Evolutionary conservation across 1,140 invertebrate species (phyloP).

Genomic region (Panagrolaimus sp.): DNA sequence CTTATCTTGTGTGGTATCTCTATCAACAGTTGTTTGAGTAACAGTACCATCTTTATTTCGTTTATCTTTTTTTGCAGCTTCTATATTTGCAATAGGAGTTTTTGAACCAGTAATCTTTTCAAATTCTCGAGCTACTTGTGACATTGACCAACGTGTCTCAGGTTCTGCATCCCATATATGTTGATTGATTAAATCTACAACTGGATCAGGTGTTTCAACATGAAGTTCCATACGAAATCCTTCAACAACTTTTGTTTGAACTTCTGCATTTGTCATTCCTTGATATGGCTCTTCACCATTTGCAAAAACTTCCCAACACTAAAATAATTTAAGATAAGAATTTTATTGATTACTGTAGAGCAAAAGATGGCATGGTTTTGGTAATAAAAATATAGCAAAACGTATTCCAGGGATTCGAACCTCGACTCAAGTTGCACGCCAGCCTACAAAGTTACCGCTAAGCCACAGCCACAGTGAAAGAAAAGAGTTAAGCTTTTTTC

Average conservation of each 20-base stretch:
- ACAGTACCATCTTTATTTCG: neutral
- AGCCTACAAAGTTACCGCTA: no score
- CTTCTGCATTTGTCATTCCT: slow-evolving; percentile 17
- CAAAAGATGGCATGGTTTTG: no score
- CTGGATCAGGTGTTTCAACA: slow-evolving; percentile 17
- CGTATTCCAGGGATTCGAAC: no score
- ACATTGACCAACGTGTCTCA: slow-evolving; percentile 18
- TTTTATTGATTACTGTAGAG: no score
- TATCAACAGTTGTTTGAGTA: neutral
- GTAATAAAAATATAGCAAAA: no score
- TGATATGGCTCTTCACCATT: slow-evolving; percentile 13
- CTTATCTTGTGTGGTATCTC: neutral
- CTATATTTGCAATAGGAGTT: slow-evolving; percentile 10
- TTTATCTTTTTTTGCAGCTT: slow-evolving; percentile 7
- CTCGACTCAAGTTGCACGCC: no score
- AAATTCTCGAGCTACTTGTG: slow-evolving; percentile 16
- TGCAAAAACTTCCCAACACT: slow-evolving; percentile 16
- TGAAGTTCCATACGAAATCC: slow-evolving; percentile 25
- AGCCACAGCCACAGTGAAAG: no score
- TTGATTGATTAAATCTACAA: slow-evolving; percentile 13
- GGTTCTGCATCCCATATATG: slow-evolving; percentile 19
- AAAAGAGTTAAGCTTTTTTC: no score
- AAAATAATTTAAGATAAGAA: no score
- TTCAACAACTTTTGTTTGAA: slow-evolving; percentile 21
- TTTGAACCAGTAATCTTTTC: slow-evolving; percentile 5